Evolutionary conservation across 2,888 invertebrate genomes (phyloP), one percentile per base, ranked within the genome.

Genomic region (Pristionchus maxplancki): DNA sequence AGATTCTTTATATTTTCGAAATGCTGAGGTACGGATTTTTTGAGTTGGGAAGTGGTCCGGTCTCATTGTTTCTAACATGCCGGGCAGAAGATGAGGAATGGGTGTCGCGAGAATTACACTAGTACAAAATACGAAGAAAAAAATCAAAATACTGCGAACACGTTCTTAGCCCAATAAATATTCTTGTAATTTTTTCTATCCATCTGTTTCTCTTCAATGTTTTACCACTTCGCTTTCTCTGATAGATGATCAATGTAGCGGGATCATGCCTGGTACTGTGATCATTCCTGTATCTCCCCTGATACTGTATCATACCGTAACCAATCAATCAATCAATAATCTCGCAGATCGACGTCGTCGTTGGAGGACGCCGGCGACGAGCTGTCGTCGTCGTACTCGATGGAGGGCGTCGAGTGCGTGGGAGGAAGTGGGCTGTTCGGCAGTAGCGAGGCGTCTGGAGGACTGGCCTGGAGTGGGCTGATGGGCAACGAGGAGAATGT

Each of bases 401-500:
- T 83, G 82, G 82, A 83, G 82, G 82, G 53, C 31, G 82, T 53
- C 1, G 82, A 83, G 50, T 83, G 82, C 28, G 53, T 53, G 50
- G 82, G 82, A 6, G 34, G 37, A 20, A 34, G n/a, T n/a, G 44
- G 78, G 15, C 15, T 44, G 28, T n/a, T 28, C 0, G 50, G 81
- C 13, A 24, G 53, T 17, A 13, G 15, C 28, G 81, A 20, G 17
- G 34, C 34, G 0, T 34, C 31, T 8, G 53, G 6, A 11, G 81
- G 53, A 53, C 17, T 53, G 34, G n/a, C 53, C 8, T 53, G 53
- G 50, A 53, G 44, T 31, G 48, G 48, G 28, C 15, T 37, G n/a
- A 37, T 13, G 24, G 53, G 82, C 44, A 37, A 53, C n/a, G 82
- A 83, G 20, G 82, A 83, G 82, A 83, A 83, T 83, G 82, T 83